Conservation (phyloP, 2,113 vertebrate species). For the Cariama cristata region DNA sequence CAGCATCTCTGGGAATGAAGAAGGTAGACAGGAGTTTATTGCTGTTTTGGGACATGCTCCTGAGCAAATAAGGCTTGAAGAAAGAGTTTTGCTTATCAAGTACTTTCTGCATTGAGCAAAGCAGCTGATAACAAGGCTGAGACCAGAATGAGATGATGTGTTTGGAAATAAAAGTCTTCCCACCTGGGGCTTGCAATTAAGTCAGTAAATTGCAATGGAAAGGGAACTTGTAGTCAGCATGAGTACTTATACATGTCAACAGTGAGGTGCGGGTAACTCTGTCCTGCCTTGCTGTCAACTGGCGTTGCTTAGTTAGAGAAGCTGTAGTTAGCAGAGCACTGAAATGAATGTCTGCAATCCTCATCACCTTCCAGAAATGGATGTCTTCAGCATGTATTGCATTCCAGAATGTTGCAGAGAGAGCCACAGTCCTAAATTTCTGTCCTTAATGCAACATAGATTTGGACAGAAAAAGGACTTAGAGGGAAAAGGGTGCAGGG, state of each 20-base stretch:
- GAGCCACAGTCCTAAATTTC: not conserved
- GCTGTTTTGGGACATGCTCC: not conserved
- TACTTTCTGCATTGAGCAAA: not conserved
- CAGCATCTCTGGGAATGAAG: not conserved
- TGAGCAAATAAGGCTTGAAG: not conserved
- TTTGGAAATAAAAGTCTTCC: not conserved
- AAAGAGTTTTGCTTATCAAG: not conserved
- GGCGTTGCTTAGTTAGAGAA: not conserved
- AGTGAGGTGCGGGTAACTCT: not conserved
- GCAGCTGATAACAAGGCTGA: not conserved
- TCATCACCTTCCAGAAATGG: not conserved
- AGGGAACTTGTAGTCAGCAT: not conserved
- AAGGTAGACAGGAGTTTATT: not conserved
- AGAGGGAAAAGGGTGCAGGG: not conserved
- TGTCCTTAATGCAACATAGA: not conserved
- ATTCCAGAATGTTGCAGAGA: not conserved
- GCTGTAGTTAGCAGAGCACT: not conserved
- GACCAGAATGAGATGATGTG: not conserved
- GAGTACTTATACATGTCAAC: not conserved
- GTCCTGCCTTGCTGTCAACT: not conserved
- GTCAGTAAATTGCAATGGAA: not conserved
- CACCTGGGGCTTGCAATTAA: not conserved
- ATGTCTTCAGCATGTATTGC: not conserved
- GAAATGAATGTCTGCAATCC: not conserved
- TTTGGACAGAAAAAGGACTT: not conserved